A percentile compares a stretch with the other conserved stretches of the same genome.
Evolutionary conservation across 2,113 vertebrate genomes (phyloP).

Genomic region (Cyrtonyx montezumae): DNA sequence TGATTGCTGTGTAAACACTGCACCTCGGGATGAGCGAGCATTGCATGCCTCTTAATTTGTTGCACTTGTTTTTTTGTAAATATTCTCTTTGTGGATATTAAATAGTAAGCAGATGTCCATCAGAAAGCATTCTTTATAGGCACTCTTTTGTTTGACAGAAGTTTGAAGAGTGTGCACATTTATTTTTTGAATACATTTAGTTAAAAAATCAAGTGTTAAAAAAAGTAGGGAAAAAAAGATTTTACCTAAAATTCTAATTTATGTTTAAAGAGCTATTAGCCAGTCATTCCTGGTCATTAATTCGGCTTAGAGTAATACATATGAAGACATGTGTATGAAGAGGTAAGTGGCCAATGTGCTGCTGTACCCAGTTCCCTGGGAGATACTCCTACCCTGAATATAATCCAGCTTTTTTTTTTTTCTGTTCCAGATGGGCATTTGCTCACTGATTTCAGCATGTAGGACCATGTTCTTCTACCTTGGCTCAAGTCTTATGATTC

Average conservation of each 20-base stretch:
- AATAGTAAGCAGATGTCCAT: slow-evolving; percentile 67
- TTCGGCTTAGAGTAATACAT: neutral
- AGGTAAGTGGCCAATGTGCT: neutral
- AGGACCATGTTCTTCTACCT: neutral
- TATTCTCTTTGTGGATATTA: slow-evolving; percentile 31
- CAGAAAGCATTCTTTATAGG: slow-evolving; percentile 4
- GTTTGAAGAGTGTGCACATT: neutral
- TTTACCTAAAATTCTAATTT: neutral
- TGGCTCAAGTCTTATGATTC: neutral
- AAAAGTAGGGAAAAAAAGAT: neutral
- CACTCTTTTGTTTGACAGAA: slow-evolving; percentile 32
- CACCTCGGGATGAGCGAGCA: neutral
- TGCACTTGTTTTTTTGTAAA: slow-evolving; percentile 38
- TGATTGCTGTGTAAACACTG: slow-evolving; percentile 3
- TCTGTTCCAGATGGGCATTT: neutral
- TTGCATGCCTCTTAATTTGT: slow-evolving; percentile 29
- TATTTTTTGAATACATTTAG: neutral
- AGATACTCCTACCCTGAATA: neutral
- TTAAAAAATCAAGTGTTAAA: neutral
- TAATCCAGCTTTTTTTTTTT: neutral
- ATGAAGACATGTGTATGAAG: neutral
- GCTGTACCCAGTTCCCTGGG: neutral
- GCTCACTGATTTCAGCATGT: neutral
- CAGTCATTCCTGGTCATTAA: neutral
- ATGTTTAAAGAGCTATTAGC: neutral